These are phyloP conservation scores for Drosophila setosimentum DNA, from an alignment of 2,888 invertebrate genomes.

Conservation along the genomic window DNA sequence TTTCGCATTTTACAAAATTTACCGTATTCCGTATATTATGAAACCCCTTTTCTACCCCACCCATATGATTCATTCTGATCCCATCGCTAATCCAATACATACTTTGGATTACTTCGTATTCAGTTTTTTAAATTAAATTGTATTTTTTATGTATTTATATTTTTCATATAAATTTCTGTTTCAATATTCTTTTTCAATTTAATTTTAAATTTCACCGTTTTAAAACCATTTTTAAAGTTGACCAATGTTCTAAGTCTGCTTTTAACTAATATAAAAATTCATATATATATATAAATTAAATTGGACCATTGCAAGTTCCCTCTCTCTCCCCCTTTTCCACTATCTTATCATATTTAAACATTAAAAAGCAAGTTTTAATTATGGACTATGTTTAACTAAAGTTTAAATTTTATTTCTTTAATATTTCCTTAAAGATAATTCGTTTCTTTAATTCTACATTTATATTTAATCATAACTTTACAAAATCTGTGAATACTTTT, in stretches of 20 bases:
- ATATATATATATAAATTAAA: too few relatives aligned
- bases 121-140: not conserved
- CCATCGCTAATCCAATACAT: not conserved
- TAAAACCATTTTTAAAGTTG: too few relatives aligned
- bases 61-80: not conserved
- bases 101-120: too few relatives aligned
- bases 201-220: too few relatives aligned
- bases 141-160: not conserved
- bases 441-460: not conserved
- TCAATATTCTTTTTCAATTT: not conserved
- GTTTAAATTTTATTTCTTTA: not conserved
- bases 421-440: not conserved
- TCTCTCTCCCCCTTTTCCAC: not conserved
- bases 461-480: too few relatives aligned
- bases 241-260: too few relatives aligned
- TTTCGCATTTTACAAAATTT: not conserved
- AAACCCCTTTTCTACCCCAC: not conserved
- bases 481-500: not conserved
- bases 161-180: not conserved
- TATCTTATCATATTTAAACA: not conserved
- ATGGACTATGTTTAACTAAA: not conserved
- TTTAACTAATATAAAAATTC: too few relatives aligned
- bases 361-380: not conserved
- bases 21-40: not conserved
- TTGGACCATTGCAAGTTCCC: not conserved